Evolutionary conservation across 1,140 invertebrate genomes (phyloP).

Genomic region (Trinorchestia longiramus): DNA sequence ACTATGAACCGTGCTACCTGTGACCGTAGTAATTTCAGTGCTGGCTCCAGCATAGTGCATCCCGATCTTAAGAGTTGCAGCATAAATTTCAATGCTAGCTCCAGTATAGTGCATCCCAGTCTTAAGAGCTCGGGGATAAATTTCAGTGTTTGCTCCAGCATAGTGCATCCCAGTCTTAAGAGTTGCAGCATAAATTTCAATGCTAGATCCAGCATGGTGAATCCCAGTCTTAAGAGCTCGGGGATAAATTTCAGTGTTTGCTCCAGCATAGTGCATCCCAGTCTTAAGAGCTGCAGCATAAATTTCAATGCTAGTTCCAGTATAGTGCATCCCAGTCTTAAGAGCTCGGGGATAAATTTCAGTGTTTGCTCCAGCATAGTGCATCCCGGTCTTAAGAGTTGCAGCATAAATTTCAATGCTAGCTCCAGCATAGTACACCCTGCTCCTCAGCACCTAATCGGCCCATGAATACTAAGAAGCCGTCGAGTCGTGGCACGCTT

Average conservation of each 20-base stretch:
- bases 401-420: neutral
- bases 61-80: too few species aligned
- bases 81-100: neutral
- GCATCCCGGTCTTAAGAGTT: neutral
- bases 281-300: neutral
- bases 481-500: neutral
- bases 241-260: too few species aligned
- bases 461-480: conserved; percentile 51
- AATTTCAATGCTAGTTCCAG: neutral
- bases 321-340: neutral
- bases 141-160: too few species aligned
- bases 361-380: too few species aligned
- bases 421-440: neutral
- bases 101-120: neutral
- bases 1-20: too few species aligned
- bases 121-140: neutral
- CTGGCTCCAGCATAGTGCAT: too few species aligned
- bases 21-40: too few species aligned
- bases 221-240: neutral
- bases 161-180: neutral
- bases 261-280: too few species aligned
- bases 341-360: too few species aligned
- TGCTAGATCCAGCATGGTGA: neutral
- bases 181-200: neutral
- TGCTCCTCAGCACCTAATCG: conserved; percentile 36